Evolutionary conservation across 1,140 invertebrate species (phyloP), one percentile per base, ranked within the genome.

Genomic region (Trialeurodes vaporariorum): DNA sequence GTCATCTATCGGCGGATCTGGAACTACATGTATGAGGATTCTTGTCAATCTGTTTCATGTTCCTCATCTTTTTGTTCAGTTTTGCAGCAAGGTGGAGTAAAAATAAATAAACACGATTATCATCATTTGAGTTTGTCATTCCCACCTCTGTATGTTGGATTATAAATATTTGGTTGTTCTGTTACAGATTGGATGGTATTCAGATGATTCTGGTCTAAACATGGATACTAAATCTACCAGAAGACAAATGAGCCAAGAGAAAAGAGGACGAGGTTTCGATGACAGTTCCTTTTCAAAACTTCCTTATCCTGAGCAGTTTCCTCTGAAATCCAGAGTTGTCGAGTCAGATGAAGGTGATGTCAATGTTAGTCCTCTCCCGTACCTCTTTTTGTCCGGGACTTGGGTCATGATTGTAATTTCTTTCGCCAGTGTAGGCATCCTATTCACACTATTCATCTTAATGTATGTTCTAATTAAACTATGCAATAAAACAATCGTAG

Each of bases 401-500:
- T 49, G 34, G 34, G 34, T 49, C 34, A 49, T 49, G 34, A 17
- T 49, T 17, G 17, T 49, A 17, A 49, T 49, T 17, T 49, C 34
- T 17, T 17, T 49, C 34, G 34, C 34, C 34, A 49, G 34, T 17
- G 5, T 49, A 5, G 34, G 34, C 34, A 49, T 49, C 34, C 34
- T 49, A 5, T 49, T 49, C 34, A 63, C 66, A 1, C 25, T 67
- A 13, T 67, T 67, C 61, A 60, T 67, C 27, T 22, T 67, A 2
- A n/a, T 67, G 2, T 67, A 67, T 25, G 66, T 82, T 40, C 68
- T 80, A 9, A 71, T 80, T 5, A 79, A 80, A 68, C 75, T 80
- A 25, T 83, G 81, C 68, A 78, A 80, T 64, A 76, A 80, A 21
- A 77, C 79, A 1, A 69, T 83, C 9, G 75, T 75, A 66, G 80